Evolutionary conservation across 2,797 vertebrate species (phyloP).

Genomic region (Neoniphon sammara): DNA sequence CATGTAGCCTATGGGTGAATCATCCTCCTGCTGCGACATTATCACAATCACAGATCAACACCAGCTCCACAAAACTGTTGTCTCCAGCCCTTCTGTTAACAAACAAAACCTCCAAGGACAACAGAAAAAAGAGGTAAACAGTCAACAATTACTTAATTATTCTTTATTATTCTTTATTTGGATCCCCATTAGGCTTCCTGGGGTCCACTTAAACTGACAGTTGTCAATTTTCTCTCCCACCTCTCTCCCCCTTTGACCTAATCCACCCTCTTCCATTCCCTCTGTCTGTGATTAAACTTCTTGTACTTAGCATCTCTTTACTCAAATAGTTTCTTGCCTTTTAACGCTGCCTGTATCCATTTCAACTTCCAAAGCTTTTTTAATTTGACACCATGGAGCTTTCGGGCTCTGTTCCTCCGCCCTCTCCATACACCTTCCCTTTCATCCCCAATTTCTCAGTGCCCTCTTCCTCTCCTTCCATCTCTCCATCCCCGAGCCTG

Average conservation of each 20-base stretch:
- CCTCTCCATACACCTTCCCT: slow-evolving; percentile 73
- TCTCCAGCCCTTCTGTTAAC: slow-evolving; percentile 5
- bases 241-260: slow-evolving; percentile 25
- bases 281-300: slow-evolving; percentile 15
- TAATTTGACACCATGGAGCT: slow-evolving; percentile 74
- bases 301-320: slow-evolving; percentile 6
- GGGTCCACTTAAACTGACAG: slow-evolving; percentile 42
- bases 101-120: slow-evolving; percentile 24
- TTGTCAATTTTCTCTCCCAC: slow-evolving; percentile 38
- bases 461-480: slow-evolving; percentile 75
- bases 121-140: neutral
- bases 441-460: slow-evolving; percentile 74
- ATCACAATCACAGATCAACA: slow-evolving; percentile 7
- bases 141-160: neutral
- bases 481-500: slow-evolving; percentile 82
- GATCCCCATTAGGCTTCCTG: neutral
- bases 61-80: slow-evolving; percentile 21
- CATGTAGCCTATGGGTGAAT: slow-evolving; percentile 31
- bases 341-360: slow-evolving; percentile 1
- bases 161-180: too few species aligned
- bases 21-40: neutral
- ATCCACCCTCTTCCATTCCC: neutral
- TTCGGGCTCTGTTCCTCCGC: slow-evolving; percentile 71
- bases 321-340: slow-evolving; percentile 28
- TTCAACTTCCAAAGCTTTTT: slow-evolving; percentile 5